Conservation (phyloP, 1,140 invertebrate species). For the Zaprionus inermis region DNA sequence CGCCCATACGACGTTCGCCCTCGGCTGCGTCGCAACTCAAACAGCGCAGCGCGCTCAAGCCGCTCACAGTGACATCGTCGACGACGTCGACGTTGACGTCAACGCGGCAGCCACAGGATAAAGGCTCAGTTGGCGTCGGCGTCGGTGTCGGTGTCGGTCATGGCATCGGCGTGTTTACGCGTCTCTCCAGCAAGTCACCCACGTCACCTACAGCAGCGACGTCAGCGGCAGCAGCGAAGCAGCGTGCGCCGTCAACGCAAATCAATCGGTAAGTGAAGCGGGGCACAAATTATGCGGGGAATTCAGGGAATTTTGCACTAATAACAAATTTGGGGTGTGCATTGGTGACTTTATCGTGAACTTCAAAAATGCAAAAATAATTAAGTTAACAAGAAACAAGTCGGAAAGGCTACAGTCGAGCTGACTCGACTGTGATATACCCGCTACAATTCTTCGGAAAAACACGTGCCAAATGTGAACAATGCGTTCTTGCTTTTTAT, state of each 20-base stretch:
- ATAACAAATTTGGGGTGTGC: no score
- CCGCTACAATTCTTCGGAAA: no score
- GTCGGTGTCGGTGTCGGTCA: constrained; percentile 15
- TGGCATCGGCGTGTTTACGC: constrained; percentile 35
- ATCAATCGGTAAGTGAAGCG: constrained; percentile 62
- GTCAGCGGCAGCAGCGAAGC: constrained; percentile 38
- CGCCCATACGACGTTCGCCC: constrained; percentile 58
- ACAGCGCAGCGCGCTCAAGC: constrained; percentile 27
- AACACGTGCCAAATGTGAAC: no score
- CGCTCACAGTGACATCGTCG: constrained; percentile 24
- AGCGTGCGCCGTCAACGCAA: constrained; percentile 56
- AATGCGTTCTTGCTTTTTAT: no score
- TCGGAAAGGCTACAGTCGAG: no score
- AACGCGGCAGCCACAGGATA: constrained; percentile 78
- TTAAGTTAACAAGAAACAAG: no score
- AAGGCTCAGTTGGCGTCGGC: constrained; percentile 70
- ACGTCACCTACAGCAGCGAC: constrained; percentile 61
- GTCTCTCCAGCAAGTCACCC: constrained; percentile 52
- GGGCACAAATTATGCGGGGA: not conserved
- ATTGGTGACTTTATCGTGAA: no score
- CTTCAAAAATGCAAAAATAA: no score
- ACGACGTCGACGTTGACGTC: constrained; percentile 56
- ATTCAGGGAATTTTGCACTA: not conserved
- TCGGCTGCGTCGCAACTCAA: constrained; percentile 34
- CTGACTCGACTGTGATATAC: no score